Evolutionary conservation across 1,140 invertebrate genomes (phyloP).

Genomic region (Drosophila asahinai): DNA sequence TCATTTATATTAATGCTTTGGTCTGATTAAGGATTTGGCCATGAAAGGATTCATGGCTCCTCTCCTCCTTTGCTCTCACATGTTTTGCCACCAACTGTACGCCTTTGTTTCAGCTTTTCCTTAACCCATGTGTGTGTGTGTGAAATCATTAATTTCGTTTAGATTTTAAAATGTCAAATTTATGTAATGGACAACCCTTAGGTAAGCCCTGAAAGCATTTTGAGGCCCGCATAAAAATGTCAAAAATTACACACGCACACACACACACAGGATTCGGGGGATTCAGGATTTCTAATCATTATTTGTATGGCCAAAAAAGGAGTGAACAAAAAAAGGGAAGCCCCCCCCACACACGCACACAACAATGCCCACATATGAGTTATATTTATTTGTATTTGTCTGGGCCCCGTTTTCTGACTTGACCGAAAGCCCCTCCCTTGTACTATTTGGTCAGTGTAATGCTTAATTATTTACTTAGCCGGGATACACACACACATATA

Average conservation of each 20-base stretch:
- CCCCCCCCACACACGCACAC: slow-evolving; percentile 3
- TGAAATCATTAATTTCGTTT: slow-evolving; percentile 80
- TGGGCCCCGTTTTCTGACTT: slow-evolving; percentile 42
- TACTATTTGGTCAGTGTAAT: slow-evolving; percentile 83
- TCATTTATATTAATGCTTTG: slow-evolving; percentile 44
- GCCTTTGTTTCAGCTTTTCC: slow-evolving; percentile 1
- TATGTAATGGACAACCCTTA: slow-evolving; percentile 61
- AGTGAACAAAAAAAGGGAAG: not conserved
- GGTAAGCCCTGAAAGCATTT: slow-evolving; percentile 42
- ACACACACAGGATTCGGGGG: not conserved
- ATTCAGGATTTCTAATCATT: slow-evolving; percentile 72
- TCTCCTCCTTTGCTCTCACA: not conserved
- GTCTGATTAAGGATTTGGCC: slow-evolving; percentile 33
- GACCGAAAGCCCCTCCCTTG: slow-evolving; percentile 8
- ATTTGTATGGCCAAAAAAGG: slow-evolving; percentile 63
- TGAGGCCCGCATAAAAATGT: slow-evolving; percentile 82
- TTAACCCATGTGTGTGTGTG: slow-evolving; percentile 6
- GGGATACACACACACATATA: not conserved
- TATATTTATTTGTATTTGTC: slow-evolving; percentile 83
- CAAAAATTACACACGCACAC: slow-evolving; percentile 77
- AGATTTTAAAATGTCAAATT: slow-evolving; percentile 81
- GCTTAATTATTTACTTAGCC: slow-evolving; percentile 81
- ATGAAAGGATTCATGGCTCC: not conserved
- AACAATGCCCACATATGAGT: slow-evolving; percentile 76
- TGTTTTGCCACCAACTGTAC: slow-evolving; percentile 69